A percentile compares a stretch with the other conserved stretches of the same genome.
Evolutionary conservation across 2,797 vertebrate species (phyloP).

Genomic region (Periparus ater): DNA sequence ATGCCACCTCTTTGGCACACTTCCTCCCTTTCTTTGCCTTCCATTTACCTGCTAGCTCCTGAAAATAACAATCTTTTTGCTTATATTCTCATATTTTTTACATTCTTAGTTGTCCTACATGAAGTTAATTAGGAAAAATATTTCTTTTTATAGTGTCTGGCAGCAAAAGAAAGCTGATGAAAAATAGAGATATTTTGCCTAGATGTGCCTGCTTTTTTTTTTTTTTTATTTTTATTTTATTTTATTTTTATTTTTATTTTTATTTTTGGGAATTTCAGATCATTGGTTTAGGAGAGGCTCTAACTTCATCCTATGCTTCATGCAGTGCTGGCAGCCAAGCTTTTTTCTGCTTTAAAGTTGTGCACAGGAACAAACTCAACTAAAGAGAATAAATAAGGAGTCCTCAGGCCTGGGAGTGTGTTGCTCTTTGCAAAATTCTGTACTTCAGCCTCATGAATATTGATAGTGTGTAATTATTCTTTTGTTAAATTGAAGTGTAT

Average conservation of each 20-base stretch:
- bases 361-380: background rate
- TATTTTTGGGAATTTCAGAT: background rate
- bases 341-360: background rate
- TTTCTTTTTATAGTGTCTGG: background rate
- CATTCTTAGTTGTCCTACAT: background rate
- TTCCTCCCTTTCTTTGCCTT: background rate
- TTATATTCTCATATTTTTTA: background rate
- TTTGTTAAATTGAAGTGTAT: background rate
- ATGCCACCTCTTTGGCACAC: background rate
- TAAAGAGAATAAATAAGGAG: background rate
- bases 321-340: background rate
- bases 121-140: background rate
- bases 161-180: background rate
- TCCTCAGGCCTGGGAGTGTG: background rate
- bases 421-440: background rate
- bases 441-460: background rate
- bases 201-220: background rate
- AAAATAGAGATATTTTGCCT: background rate
- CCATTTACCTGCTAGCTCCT: background rate
- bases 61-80: background rate
- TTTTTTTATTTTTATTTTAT: too few species aligned
- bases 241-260: too few species aligned
- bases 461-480: background rate
- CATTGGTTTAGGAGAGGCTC: background rate
- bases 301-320: background rate